Base-by-base conservation (phyloP, 2,888 invertebrate species). In the Aphidoletes aphidimyza region DNA sequence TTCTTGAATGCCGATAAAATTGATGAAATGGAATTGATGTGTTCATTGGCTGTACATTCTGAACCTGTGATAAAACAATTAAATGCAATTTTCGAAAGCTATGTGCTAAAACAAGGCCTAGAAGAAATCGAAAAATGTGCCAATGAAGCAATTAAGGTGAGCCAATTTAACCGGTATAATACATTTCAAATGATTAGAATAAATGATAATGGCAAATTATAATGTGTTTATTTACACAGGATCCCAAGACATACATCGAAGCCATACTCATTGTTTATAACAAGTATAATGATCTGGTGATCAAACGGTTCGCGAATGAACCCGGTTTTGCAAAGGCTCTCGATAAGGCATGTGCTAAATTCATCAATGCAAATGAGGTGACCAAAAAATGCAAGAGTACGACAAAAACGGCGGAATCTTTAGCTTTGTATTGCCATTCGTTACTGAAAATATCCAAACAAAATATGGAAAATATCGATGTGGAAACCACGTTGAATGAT, bases 391-490 rank as follows among this genome's bases (percentile, higher is more conserved):
- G 96, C 0, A 96, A 95, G 88, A 96, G 96, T 3, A 96, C 96
- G 86, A 96, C 96, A 86, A 99, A 99, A 90, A 97, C 97, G 86
- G 99, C 99, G 0, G 99, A 99, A 90, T 92, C 99, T 86, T 92
- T 99, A 86, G 99, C 99, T 86, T 97, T 98, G 90, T 99, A 98
- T 91, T 99, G 99, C 92, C 99, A 99, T 92, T 91, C 98, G 86
- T 91, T 99, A 88, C 92, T 99, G 87, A 98, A 98, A 91, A 99
- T 99, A 90, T 97, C 97, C 87, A 97, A 98, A 88, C 98, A 98
- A 92, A 99, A 99, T 91, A 98, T 98, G 0, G 99, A 99, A 90
- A 99, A 99, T 89, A 96, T 97, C 0, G 99, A 99, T 89, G 92
- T 99, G 14, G 99, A 99, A 90, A 98, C 99, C 89, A 98, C 98